phyloP scores from a whole-genome alignment of 2,797 vertebrate genomes.

The Cetoscarus ocellatus region DNA sequence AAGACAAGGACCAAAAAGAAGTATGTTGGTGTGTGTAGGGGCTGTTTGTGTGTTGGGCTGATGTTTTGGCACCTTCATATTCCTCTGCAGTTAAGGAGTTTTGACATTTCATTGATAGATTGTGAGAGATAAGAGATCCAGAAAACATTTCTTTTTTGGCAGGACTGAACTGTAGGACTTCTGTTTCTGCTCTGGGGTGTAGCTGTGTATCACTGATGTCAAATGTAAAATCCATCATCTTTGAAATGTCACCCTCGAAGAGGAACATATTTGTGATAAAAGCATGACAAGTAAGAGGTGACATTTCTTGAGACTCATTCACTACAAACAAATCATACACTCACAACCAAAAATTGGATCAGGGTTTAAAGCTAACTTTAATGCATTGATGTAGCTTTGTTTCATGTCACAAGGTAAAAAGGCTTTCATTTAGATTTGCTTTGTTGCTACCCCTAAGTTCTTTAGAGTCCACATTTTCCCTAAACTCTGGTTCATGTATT shows the following conservation, averaged over 20 bases:
- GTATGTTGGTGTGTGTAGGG: neutral
- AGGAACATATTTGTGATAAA: neutral
- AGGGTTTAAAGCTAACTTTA: neutral
- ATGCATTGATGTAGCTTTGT: too few relatives aligned
- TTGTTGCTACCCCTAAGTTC: too few relatives aligned
- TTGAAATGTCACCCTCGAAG: conserved; percentile 15
- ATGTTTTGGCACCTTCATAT: neutral
- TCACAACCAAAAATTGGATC: too few relatives aligned
- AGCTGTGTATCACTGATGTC: conserved; percentile 4
- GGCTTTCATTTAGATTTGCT: too few relatives aligned
- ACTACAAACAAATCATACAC: neutral
- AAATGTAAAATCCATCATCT: conserved; percentile 3
- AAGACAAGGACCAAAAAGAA: neutral
- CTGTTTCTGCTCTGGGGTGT: neutral
- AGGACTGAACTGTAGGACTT: conserved; percentile 1
- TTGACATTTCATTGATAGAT: conserved; percentile 37
- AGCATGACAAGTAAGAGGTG: neutral
- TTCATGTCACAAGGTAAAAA: too few relatives aligned
- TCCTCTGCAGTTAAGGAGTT: neutral
- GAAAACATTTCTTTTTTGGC: neutral
- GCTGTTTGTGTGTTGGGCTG: neutral
- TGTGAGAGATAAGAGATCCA: conserved; percentile 22
- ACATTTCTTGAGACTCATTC: neutral
- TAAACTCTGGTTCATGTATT: too few relatives aligned
- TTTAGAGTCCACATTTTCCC: too few relatives aligned